A percentile compares a stretch with the other conserved stretches of the same genome.
phyloP scores from a whole-genome alignment of 2,113 vertebrate genomes.

The Picathartes gymnocephalus region DNA sequence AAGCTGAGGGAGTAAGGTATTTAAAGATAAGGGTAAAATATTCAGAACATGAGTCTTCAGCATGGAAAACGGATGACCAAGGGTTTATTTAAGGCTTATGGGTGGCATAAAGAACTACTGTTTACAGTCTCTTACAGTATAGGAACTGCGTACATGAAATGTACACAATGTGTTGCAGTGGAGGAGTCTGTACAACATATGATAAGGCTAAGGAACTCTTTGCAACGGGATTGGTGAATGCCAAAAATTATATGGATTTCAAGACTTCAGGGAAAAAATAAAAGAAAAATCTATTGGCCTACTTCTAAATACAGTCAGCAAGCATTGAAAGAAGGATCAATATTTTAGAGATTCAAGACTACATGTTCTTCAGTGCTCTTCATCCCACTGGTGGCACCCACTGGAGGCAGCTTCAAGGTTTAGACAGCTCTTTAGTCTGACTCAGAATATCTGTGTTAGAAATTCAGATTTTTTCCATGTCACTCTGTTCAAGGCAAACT shows the following conservation, averaged over 20 bases:
- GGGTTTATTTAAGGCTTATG: neutral
- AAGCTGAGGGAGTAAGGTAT: neutral
- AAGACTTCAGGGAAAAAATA: neutral
- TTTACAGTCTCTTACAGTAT: neutral
- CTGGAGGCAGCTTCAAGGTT: neutral
- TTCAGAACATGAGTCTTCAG: neutral
- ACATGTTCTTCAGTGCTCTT: neutral
- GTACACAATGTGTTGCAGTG: neutral
- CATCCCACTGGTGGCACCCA: neutral
- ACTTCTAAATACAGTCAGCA: neutral
- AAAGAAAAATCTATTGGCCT: neutral
- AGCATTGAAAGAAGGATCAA: neutral
- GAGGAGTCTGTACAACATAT: neutral
- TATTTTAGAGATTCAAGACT: neutral
- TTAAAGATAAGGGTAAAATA: neutral
- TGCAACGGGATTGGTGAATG: neutral
- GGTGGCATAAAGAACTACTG: neutral
- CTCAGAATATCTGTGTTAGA: neutral
- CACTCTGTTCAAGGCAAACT: neutral
- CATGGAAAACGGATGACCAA: neutral
- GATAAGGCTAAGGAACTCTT: neutral
- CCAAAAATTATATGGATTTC: neutral
- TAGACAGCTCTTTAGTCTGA: neutral
- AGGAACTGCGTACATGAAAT: neutral
- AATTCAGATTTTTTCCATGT: neutral